phyloP scores from a whole-genome alignment of 2,113 vertebrate species.

The Formicarius rufipectus region DNA sequence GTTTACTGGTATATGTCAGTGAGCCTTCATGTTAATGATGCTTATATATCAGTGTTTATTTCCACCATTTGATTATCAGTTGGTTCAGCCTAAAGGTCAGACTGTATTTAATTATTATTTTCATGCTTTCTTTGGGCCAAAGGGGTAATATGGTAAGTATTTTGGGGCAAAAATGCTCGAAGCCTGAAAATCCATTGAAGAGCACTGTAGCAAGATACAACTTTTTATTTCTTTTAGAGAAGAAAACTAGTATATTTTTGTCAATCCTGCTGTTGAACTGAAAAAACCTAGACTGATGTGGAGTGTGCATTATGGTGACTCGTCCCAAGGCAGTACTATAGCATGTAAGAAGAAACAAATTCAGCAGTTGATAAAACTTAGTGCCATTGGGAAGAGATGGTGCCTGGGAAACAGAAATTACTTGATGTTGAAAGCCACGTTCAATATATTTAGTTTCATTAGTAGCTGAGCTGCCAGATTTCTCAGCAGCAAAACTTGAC shows the following conservation, averaged over 20 bases:
- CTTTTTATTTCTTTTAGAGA: not conserved
- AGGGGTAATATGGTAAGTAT: not conserved
- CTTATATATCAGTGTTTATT: not conserved
- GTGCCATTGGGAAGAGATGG: slow-evolving; percentile 38
- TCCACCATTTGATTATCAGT: not conserved
- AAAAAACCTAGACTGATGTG: not conserved
- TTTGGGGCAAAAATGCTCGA: not conserved
- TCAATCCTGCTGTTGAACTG: not conserved
- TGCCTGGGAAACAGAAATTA: slow-evolving; percentile 44
- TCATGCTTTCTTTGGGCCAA: not conserved
- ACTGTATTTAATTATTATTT: not conserved
- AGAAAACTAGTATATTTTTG: not conserved
- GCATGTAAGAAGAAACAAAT: slow-evolving; percentile 31
- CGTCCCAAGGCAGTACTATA: slow-evolving; percentile 9
- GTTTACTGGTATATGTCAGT: not conserved
- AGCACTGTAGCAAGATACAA: not conserved
- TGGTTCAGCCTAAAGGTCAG: not conserved
- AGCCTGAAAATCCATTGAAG: not conserved
- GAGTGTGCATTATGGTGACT: slow-evolving; percentile 6
- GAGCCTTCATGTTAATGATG: not conserved
- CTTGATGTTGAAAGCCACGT: slow-evolving; percentile 19
- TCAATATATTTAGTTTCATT: slow-evolving; percentile 59
- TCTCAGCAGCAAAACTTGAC: slow-evolving; percentile 57
- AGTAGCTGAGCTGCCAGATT: slow-evolving; percentile 62
- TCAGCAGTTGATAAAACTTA: slow-evolving; percentile 47